phyloP scores from a whole-genome alignment of 2,113 vertebrate genomes.

The Indicator maculatus region DNA sequence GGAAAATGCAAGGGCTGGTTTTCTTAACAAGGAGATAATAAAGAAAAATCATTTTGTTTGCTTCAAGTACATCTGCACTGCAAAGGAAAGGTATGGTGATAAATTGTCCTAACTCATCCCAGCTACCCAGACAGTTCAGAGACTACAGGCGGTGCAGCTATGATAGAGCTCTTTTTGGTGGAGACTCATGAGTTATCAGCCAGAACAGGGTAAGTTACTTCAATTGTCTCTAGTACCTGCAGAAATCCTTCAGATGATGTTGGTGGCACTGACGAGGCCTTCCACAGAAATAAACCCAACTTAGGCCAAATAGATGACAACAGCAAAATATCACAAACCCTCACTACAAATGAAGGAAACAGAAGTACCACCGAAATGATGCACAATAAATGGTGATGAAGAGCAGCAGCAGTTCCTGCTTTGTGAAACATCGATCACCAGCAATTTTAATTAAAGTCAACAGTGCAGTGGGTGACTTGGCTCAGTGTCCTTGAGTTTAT shows the following conservation, averaged over 20 bases:
- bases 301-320: background rate
- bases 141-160: background rate
- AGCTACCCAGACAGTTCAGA: background rate
- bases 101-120: background rate
- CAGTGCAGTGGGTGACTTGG: background rate
- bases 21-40: constrained; percentile 48
- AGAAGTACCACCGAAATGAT: background rate
- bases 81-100: constrained; percentile 7
- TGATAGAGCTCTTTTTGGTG: background rate
- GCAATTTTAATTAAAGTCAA: constrained; percentile 51
- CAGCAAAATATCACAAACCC: background rate
- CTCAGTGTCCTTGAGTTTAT: background rate
- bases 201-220: background rate
- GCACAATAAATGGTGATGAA: background rate
- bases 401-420: constrained; percentile 9
- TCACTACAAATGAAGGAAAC: background rate
- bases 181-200: background rate
- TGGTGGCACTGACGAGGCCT: background rate
- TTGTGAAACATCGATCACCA: background rate
- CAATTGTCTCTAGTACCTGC: background rate
- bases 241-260: background rate
- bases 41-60: constrained; percentile 43
- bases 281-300: background rate
- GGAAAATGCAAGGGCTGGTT: background rate
- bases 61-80: background rate